Evolutionary conservation across 2,797 vertebrate species (phyloP).

Genomic region (Leptodactylus fallax): DNA sequence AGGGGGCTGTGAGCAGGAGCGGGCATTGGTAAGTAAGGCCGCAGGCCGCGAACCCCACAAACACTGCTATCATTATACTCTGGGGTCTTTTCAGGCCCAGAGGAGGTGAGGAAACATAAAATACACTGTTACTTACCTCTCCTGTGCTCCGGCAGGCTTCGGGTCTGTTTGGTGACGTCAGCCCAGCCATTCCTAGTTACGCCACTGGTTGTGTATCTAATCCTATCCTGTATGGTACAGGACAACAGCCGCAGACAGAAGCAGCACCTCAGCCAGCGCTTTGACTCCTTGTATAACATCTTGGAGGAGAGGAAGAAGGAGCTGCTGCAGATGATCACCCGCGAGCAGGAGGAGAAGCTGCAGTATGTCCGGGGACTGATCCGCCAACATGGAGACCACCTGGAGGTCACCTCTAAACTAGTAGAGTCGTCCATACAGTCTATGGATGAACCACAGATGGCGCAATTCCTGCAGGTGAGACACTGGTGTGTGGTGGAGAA

Average conservation of each 20-base stretch:
- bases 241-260: conserved; percentile 83
- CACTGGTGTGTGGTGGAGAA: neutral
- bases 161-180: too few species aligned
- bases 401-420: conserved; percentile 84
- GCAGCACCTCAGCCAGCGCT: conserved; percentile 79
- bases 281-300: conserved; percentile 79
- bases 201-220: too few species aligned
- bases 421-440: conserved; percentile 87
- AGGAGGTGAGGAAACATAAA: too few species aligned
- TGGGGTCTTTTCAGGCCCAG: too few species aligned
- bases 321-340: conserved; percentile 80
- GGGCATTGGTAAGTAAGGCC: too few species aligned
- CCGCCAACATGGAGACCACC: conserved; percentile 80
- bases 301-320: conserved; percentile 89
- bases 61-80: too few species aligned
- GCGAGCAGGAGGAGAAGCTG: conserved; percentile 84
- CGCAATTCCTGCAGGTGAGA: conserved; percentile 85
- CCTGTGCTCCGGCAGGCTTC: too few species aligned
- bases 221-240: conserved; percentile 68
- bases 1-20: too few species aligned
- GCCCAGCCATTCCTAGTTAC: too few species aligned
- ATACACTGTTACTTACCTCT: too few species aligned
- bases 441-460: conserved; percentile 90
- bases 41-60: too few species aligned
- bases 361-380: conserved; percentile 80